Conservation (phyloP, 2,888 invertebrate species). For the Pristionchus exspectatus region DNA sequence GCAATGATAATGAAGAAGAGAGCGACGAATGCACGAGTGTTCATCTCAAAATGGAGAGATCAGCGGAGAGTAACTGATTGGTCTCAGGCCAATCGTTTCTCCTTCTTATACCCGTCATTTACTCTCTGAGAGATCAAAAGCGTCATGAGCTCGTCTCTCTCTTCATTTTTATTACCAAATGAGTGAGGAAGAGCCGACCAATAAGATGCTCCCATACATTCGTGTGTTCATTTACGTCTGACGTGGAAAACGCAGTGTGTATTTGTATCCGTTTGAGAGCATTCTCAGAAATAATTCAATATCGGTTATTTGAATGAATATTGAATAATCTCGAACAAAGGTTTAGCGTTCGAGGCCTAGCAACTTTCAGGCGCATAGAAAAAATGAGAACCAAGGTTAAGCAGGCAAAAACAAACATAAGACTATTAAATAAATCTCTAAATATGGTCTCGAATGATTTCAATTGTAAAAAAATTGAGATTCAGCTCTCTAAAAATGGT, state of each 20-base stretch:
- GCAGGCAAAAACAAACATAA: background rate
- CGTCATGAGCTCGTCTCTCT: background rate
- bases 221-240: background rate
- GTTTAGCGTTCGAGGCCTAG: too few species aligned
- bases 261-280: background rate
- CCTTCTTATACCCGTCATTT: conserved; percentile 14
- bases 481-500: background rate
- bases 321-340: too few species aligned
- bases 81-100: background rate
- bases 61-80: background rate
- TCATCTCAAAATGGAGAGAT: background rate
- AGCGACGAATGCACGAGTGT: background rate
- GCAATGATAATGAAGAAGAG: background rate
- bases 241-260: background rate
- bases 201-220: background rate
- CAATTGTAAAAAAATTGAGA: background rate
- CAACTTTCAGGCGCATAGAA: background rate
- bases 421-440: too few species aligned
- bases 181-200: background rate
- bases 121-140: background rate
- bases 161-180: background rate
- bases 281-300: background rate
- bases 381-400: background rate
- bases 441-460: background rate
- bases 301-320: too few species aligned